These are phyloP conservation scores for Muscicapa comitata DNA, from an alignment of 2,797 vertebrate genomes.

Conservation along the genomic window DNA sequence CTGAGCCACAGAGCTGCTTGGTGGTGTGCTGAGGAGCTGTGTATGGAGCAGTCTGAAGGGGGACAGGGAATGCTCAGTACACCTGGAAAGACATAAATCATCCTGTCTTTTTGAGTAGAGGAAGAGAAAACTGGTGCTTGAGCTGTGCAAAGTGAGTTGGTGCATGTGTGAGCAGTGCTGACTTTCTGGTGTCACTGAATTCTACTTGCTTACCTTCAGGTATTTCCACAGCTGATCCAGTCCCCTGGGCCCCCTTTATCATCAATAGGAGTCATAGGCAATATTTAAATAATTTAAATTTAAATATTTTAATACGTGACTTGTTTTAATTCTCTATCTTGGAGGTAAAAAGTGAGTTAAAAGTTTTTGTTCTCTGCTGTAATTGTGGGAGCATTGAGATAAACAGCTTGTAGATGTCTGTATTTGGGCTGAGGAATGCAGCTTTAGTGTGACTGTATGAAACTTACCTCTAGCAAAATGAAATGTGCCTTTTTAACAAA, in stretches of 20 bases:
- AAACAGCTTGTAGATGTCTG: not conserved
- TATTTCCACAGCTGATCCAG: not conserved
- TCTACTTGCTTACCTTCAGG: not conserved
- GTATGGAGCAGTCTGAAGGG: not conserved
- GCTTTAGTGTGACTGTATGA: not conserved
- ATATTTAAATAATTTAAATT: not conserved
- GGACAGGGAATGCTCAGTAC: not conserved
- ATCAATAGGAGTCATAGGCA: not conserved
- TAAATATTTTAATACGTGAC: too few relatives aligned
- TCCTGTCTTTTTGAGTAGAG: not conserved
- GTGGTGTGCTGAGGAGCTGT: not conserved
- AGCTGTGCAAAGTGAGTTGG: not conserved
- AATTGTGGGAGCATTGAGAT: not conserved
- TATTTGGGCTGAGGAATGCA: not conserved
- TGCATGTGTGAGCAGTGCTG: not conserved
- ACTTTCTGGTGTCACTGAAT: not conserved
- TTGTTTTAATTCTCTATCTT: not conserved
- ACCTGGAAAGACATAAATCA: not conserved
- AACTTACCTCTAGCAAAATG: not conserved
- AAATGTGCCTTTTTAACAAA: not conserved
- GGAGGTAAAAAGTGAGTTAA: not conserved
- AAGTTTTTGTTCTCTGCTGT: not conserved
- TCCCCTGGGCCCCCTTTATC: not conserved
- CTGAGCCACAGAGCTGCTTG: not conserved
- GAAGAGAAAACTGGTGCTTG: not conserved